Conservation (phyloP, 2,888 invertebrate genomes). For the Drosophila multiciliata region DNA sequence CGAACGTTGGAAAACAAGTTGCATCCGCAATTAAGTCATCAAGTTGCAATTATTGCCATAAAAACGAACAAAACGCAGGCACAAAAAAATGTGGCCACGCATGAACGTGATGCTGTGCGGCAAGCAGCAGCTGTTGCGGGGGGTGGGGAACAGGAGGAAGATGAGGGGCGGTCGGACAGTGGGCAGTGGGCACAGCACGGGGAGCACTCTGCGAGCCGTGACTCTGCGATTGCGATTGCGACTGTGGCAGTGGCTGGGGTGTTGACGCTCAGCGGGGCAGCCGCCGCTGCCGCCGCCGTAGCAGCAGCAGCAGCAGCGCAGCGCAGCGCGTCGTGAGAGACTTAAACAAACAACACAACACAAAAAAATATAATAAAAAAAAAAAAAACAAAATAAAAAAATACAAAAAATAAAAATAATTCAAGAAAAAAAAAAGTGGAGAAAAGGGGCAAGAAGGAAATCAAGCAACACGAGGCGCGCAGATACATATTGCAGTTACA, state of each 20-base stretch:
- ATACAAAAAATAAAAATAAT: neutral
- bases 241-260: slow-evolving; percentile 58
- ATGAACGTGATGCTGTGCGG: slow-evolving; percentile 77
- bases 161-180: neutral
- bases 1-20: slow-evolving; percentile 79
- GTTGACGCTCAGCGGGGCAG: slow-evolving; percentile 77
- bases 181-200: slow-evolving; percentile 3
- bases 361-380: neutral
- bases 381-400: slow-evolving; percentile 1
- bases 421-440: slow-evolving; percentile 1
- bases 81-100: slow-evolving; percentile 77
- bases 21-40: slow-evolving; percentile 81
- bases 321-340: slow-evolving; percentile 57
- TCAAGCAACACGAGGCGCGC: slow-evolving; percentile 42
- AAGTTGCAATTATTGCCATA: slow-evolving; percentile 82
- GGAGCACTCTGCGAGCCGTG: slow-evolving; percentile 40
- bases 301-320: slow-evolving; percentile 42
- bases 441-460: slow-evolving; percentile 21
- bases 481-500: slow-evolving; percentile 66
- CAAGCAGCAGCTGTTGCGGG: slow-evolving; percentile 1
- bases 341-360: slow-evolving; percentile 61
- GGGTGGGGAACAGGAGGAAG: too few species aligned
- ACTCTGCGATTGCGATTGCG: slow-evolving; percentile 23
- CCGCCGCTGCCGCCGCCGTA: slow-evolving; percentile 41
- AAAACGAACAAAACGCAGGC: slow-evolving; percentile 81